Evolutionary conservation across 92 coral and sea anemone genomes (phyloP), one percentile per base, ranked within the genome.

Genomic region (Epizoanthus rinbou): DNA sequence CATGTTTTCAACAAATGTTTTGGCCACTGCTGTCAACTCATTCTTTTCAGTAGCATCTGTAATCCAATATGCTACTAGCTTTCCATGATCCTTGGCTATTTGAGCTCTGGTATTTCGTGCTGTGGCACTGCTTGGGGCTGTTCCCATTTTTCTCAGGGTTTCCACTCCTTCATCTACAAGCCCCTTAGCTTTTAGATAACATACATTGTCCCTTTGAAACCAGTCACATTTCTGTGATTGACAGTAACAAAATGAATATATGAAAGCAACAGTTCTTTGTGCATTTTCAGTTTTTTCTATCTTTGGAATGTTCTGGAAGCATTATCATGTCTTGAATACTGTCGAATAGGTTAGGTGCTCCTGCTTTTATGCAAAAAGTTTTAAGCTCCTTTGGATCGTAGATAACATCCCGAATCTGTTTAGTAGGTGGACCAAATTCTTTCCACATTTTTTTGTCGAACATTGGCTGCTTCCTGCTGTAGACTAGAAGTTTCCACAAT

Each of bases 1-100:
- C n/a, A n/a, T n/a, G n/a, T n/a, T 73, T 73, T 23, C 35, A 45
- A 18, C 78, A 73, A 73, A 73, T 45, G 78, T 73, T 73, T 73
- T 52, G 18, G 59, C 62, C 5, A 73, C 10, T 24, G 53, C 47
- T 23, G 78, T 60, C 62, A n/a, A n/a, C 54, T 73, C 79, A 16
- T 72, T 52, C 5, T 73, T 73, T 50, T 5, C 41, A 22, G 60
- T 73, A 2, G 60, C 79, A 7, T 73, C 79, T 0, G 13, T 47
- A 17, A 73, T 73, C 63, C 60, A 73, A 7, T 16, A n/a, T 6
- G 21, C 19, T 18, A 71, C 76, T 18, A 71, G 57, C 0, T 19
- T 18, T 17, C 7, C 9, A 43, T 71, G 57, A 3, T 23, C 10
- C 68, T 22, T 63, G 3, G 28, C 3, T 21, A 21, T 63, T 28